Evolutionary conservation across 2,888 invertebrate species (phyloP).

Genomic region (Caenorhabditis afra): DNA sequence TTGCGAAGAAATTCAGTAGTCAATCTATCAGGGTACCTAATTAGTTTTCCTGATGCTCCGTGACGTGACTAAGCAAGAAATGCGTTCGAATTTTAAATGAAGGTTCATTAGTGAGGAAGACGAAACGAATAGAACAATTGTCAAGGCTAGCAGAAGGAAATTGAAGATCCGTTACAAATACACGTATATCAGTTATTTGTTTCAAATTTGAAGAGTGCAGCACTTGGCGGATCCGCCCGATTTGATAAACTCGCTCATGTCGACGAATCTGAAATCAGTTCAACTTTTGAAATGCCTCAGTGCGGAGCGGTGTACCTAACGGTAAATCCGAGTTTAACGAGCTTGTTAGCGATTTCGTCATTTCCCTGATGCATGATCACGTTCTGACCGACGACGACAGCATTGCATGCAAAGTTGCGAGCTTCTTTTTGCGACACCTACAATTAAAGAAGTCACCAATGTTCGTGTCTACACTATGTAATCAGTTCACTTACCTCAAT

Average conservation of each 20-base stretch:
- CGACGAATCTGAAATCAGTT: conserved; percentile 64
- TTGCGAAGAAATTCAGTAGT: too few species aligned
- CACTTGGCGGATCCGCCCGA: conserved; percentile 79
- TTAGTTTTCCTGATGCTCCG: too few species aligned
- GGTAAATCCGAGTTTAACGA: conserved; percentile 68
- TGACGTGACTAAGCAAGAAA: too few species aligned
- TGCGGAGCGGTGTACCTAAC: conserved; percentile 36
- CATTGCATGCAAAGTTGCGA: conserved; percentile 78
- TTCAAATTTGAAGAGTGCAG: conserved; percentile 73
- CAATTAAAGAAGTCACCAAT: conserved; percentile 16
- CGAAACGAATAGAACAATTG: background rate
- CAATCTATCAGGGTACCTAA: too few species aligned
- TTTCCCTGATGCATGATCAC: conserved; percentile 77
- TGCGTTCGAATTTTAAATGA: conserved; percentile 5
- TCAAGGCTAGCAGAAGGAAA: conserved; percentile 1
- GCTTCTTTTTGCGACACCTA: conserved; percentile 76
- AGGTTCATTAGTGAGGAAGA: conserved; percentile 19
- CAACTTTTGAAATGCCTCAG: background rate
- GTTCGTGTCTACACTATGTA: conserved; percentile 2
- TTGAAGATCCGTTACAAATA: conserved; percentile 32
- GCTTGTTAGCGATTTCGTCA: conserved; percentile 72
- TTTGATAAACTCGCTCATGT: conserved; percentile 80
- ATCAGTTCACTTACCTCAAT: conserved; percentile 58
- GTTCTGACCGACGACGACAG: conserved; percentile 78
- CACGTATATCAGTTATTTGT: conserved; percentile 15